Conservation (phyloP, 2,113 vertebrate species). For the Mungos mungo region DNA sequence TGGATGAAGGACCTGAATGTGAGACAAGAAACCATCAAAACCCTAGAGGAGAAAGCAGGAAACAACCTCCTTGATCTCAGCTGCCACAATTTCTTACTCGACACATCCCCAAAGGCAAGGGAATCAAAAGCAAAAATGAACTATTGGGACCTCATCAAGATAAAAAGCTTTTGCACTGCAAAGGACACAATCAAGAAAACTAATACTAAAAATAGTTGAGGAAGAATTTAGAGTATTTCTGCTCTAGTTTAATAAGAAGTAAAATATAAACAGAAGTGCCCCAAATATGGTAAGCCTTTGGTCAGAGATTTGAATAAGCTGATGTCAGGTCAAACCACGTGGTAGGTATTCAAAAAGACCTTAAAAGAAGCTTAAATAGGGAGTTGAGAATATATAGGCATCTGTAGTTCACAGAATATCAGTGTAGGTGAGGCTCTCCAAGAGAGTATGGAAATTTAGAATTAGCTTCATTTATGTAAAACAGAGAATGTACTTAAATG, state of each 20-base stretch:
- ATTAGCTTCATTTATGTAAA: neutral
- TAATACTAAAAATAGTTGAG: neutral
- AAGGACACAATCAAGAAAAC: no score
- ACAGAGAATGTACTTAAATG: neutral
- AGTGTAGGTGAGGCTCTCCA: neutral
- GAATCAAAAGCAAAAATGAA: no score
- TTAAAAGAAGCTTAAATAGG: neutral
- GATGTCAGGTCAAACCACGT: neutral
- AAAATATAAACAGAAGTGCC: neutral
- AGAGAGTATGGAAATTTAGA: neutral
- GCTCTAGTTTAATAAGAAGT: slow-evolving; percentile 1
- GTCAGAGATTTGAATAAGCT: neutral
- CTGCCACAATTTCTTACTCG: no score
- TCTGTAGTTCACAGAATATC: neutral
- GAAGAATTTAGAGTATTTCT: neutral
- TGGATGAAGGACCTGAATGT: no score
- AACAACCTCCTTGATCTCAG: no score
- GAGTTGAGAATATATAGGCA: neutral
- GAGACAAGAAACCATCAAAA: no score
- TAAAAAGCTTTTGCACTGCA: no score
- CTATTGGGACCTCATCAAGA: no score
- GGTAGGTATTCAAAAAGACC: neutral
- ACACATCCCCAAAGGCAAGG: no score
- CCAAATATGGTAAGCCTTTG: neutral
- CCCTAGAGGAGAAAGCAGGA: no score